Evolutionary conservation across 2,797 vertebrate species (phyloP).

Genomic region (Hyperoplus lanceolatus): DNA sequence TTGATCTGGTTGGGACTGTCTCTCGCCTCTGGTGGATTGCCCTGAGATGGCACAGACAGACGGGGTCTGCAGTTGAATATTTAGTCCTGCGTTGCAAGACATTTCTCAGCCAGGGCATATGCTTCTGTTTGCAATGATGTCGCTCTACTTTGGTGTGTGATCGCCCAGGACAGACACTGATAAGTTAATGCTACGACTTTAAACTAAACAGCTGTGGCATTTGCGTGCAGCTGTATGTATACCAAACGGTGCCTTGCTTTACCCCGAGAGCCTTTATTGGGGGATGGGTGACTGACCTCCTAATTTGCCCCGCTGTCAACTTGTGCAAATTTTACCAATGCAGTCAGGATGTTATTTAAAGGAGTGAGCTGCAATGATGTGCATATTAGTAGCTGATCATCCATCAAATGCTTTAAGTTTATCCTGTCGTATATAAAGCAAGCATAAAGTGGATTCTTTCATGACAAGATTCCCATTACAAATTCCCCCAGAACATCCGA

Average conservation of each 20-base stretch:
- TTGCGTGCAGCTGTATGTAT: constrained; percentile 50
- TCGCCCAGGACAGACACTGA: constrained; percentile 24
- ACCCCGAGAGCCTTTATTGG: constrained; percentile 46
- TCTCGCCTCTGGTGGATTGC: constrained; percentile 23
- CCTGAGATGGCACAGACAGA: constrained; percentile 48
- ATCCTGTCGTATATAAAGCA: constrained; percentile 27
- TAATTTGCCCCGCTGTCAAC: constrained; percentile 53
- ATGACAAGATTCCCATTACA: constrained; percentile 51
- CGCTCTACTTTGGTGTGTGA: constrained; percentile 31
- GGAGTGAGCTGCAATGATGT: constrained; percentile 21
- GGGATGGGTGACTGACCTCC: constrained; percentile 54
- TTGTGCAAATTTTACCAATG: constrained; percentile 49
- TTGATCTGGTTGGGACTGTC: constrained; percentile 17
- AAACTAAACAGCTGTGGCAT: constrained; percentile 56
- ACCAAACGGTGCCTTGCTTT: constrained; percentile 52
- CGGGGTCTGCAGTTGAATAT: constrained; percentile 38
- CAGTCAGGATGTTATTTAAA: constrained; percentile 31
- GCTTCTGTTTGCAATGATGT: constrained; percentile 34
- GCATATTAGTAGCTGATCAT: constrained; percentile 26
- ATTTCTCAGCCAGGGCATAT: constrained; percentile 30
- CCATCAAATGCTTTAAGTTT: constrained; percentile 6
- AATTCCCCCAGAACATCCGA: constrained; percentile 43
- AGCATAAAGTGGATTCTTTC: constrained; percentile 39
- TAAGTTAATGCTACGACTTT: constrained; percentile 46
- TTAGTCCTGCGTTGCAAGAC: constrained; percentile 32